Percentiles rank a stretch among this genome's conserved stretches.
phyloP scores from a whole-genome alignment of 2,797 vertebrate species.

The Ptychadena robeensis region DNA sequence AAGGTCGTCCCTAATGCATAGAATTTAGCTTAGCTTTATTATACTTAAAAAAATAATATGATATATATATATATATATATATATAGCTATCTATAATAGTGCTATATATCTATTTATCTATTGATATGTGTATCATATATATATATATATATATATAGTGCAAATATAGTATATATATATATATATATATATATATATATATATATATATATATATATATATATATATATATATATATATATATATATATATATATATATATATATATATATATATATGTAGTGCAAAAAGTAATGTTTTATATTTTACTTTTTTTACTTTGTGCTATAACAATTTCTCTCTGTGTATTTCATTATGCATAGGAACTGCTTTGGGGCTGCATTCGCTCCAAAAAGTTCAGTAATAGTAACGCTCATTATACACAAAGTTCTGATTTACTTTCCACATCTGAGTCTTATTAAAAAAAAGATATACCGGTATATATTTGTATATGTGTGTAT shows the following conservation, averaged over 20 bases:
- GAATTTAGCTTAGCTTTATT: neutral
- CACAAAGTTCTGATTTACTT: no score
- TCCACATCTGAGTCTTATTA: no score
- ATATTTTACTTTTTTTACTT: no score
- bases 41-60: neutral
- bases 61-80: neutral
- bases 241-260: neutral
- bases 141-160: neutral
- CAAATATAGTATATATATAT: neutral
- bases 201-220: neutral
- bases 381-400: no score
- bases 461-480: no score
- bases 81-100: neutral
- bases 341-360: no score
- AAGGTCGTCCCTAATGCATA: neutral
- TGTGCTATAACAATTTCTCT: no score
- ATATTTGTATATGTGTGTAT: no score
- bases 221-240: conserved; percentile 1
- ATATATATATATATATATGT: neutral
- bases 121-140: neutral
- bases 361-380: no score
- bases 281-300: no score
- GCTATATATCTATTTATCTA: neutral
- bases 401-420: no score
- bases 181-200: neutral